These are phyloP conservation scores for Gryllus bimaculatus DNA, from an alignment of 1,140 invertebrate genomes.

Conservation along the genomic window DNA sequence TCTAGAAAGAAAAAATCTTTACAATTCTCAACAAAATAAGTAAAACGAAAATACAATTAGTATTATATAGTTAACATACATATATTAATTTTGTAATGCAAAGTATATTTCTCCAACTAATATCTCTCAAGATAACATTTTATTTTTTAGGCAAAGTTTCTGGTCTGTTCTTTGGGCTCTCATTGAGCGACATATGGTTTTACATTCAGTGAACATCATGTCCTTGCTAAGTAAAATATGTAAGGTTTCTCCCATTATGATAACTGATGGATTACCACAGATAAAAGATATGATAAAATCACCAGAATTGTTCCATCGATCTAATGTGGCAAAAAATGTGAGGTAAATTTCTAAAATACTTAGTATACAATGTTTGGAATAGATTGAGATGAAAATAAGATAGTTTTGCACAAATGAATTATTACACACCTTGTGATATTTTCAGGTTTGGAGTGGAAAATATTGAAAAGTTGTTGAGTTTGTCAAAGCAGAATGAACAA, in stretches of 20 bases:
- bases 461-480: neutral
- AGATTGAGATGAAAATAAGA: too few relatives aligned
- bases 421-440: neutral
- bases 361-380: neutral
- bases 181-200: neutral
- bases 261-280: neutral
- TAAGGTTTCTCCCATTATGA: neutral
- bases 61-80: too few relatives aligned
- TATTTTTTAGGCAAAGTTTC: neutral
- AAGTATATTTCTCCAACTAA: too few relatives aligned
- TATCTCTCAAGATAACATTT: neutral
- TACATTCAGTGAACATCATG: neutral
- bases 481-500: neutral
- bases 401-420: neutral
- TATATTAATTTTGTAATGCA: too few relatives aligned
- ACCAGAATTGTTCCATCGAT: neutral
- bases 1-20: too few relatives aligned
- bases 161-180: neutral
- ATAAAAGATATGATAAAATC: neutral
- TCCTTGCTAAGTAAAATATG: neutral
- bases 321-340: neutral
- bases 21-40: too few relatives aligned
- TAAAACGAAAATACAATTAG: too few relatives aligned
- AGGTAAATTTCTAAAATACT: neutral
- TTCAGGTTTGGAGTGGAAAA: neutral